Percentiles rank a stretch among this genome's conserved stretches.
These are phyloP conservation scores for Darevskia mixta DNA, from an alignment of 2,797 vertebrate species.

Conservation along the genomic window DNA sequence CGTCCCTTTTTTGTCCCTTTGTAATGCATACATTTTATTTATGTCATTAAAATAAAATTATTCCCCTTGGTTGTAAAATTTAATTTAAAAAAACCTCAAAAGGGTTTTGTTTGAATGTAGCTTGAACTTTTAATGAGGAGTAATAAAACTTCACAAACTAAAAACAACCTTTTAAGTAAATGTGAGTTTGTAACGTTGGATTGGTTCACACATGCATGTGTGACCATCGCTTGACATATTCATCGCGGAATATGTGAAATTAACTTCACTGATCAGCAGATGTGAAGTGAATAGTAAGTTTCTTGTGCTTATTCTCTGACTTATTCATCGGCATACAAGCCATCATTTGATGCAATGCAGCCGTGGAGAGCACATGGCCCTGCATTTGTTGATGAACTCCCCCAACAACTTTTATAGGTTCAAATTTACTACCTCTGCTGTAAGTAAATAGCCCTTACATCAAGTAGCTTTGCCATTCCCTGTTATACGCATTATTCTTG, in stretches of 20 bases:
- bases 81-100: no score
- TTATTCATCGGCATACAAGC: not conserved
- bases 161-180: not conserved
- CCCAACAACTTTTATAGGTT: no score
- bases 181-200: not conserved
- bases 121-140: not conserved
- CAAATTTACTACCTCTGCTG: no score
- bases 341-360: not conserved
- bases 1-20: no score
- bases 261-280: not conserved
- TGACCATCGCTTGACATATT: not conserved
- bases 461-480: slow-evolving; percentile 24
- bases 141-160: not conserved
- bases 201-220: not conserved
- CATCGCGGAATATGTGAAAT: not conserved
- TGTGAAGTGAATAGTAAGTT: not conserved
- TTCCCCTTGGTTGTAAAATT: no score
- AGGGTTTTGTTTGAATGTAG: no score
- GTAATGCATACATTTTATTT: not conserved
- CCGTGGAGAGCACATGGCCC: no score
- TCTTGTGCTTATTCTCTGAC: not conserved
- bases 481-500: not conserved
- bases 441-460: not conserved
- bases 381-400: no score
- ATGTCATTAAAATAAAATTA: no score